These are phyloP conservation scores for Menidia beryllina DNA, from an alignment of 2,113 vertebrate genomes.

Conservation along the genomic window DNA sequence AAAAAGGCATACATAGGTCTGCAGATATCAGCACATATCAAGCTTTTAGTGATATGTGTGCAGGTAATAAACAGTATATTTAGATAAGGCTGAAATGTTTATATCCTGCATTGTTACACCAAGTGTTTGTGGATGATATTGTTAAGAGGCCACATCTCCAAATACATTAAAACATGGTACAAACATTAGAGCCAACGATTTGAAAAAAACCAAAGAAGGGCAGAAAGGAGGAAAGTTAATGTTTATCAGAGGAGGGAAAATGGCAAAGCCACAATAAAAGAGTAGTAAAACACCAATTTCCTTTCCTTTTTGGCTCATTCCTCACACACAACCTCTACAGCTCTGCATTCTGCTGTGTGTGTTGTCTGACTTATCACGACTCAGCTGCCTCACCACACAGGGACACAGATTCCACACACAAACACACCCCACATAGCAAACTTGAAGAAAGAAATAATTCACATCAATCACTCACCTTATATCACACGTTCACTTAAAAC, in stretches of 20 bases:
- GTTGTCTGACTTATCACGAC: slow-evolving; percentile 66
- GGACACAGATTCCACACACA: slow-evolving; percentile 34
- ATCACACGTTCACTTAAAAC: too few species aligned
- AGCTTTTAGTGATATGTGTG: too few species aligned
- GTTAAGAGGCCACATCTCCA: too few species aligned
- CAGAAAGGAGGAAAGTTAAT: slow-evolving; percentile 20
- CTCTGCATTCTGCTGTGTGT: slow-evolving; percentile 21
- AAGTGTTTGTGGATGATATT: too few species aligned
- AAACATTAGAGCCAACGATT: too few species aligned
- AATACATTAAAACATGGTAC: not conserved
- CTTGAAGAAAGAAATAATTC: slow-evolving; percentile 2
- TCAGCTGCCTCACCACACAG: slow-evolving; percentile 37
- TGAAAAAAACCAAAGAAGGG: slow-evolving; percentile 39
- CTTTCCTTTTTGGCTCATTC: slow-evolving; percentile 9
- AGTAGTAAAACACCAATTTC: not conserved
- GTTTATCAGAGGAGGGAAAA: not conserved
- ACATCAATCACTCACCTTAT: not conserved
- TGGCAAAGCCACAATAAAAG: slow-evolving; percentile 26
- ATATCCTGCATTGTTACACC: too few species aligned
- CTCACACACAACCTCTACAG: slow-evolving; percentile 28
- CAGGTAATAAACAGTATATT: not conserved
- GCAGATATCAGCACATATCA: not conserved
- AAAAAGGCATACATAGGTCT: not conserved
- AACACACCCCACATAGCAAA: not conserved
- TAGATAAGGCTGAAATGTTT: too few species aligned